These are phyloP conservation scores for Coptodon bakossiorum DNA, from an alignment of 2,113 vertebrate species.

Conservation along the genomic window DNA sequence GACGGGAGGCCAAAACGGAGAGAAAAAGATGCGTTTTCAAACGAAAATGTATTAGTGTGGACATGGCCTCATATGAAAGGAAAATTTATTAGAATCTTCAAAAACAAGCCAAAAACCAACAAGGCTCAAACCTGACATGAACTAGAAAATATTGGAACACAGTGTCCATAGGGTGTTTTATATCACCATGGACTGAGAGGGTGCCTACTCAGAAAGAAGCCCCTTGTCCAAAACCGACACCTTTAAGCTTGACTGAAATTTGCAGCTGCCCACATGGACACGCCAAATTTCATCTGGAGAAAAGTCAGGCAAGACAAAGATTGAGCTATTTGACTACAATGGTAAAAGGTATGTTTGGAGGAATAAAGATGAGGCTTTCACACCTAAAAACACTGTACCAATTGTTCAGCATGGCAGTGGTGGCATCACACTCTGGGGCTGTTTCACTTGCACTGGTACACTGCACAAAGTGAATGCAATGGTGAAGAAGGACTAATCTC, in stretches of 20 bases:
- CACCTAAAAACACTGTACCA: background rate
- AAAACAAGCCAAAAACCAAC: background rate
- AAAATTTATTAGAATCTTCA: background rate
- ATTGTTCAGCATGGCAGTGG: background rate
- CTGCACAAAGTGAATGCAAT: background rate
- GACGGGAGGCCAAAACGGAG: background rate
- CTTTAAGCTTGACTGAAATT: background rate
- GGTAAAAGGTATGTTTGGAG: background rate
- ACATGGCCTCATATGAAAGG: background rate
- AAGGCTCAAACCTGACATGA: background rate
- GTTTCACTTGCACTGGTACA: accelerated
- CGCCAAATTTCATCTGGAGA: background rate
- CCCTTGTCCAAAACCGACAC: background rate
- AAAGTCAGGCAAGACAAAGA: background rate
- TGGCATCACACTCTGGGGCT: accelerated
- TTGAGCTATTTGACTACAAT: background rate
- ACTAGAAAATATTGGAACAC: background rate
- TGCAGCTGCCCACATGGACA: background rate
- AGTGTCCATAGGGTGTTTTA: background rate
- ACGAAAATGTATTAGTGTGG: background rate
- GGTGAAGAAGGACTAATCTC: background rate
- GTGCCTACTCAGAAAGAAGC: background rate
- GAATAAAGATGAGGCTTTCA: background rate
- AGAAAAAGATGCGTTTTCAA: background rate
- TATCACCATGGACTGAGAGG: background rate